These are phyloP conservation scores for Lycaon pictus DNA, from an alignment of 2,113 vertebrate genomes.

Conservation along the genomic window DNA sequence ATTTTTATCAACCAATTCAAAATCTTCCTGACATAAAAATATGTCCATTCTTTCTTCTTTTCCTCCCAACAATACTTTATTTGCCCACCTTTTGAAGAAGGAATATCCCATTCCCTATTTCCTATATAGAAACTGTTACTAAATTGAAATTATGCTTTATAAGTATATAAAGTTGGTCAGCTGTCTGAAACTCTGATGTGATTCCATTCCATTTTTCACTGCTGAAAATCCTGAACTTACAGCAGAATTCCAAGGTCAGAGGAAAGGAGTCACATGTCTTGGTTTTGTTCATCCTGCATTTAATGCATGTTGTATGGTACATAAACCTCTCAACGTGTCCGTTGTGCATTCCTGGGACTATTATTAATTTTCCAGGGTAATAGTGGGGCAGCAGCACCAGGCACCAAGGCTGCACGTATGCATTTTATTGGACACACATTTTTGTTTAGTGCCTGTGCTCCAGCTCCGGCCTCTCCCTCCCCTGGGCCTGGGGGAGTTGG, in stretches of 20 bases:
- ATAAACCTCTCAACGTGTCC: not conserved
- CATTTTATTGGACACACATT: not conserved
- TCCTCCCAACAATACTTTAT: not conserved
- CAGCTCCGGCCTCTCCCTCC: not conserved
- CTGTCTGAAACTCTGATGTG: conserved; percentile 14
- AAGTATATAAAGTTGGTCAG: not conserved
- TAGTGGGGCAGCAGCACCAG: not conserved
- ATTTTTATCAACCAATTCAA: not conserved
- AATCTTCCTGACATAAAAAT: conserved; percentile 4
- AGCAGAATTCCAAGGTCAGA: not conserved
- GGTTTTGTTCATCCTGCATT: not conserved
- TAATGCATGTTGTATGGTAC: not conserved
- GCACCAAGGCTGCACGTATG: not conserved
- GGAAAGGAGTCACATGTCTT: not conserved
- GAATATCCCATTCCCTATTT: not conserved
- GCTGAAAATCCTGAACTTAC: not conserved
- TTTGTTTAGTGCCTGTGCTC: not conserved
- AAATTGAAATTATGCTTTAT: conserved; percentile 5
- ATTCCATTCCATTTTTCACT: not conserved
- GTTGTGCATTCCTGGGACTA: not conserved
- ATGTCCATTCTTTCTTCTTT: not conserved
- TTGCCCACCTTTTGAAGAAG: conserved; percentile 20
- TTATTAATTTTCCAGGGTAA: not conserved
- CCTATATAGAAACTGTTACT: not conserved
- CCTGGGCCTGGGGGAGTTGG: not conserved